Conservation (phyloP, 2,113 vertebrate genomes). For the Epinephelus lanceolatus region DNA sequence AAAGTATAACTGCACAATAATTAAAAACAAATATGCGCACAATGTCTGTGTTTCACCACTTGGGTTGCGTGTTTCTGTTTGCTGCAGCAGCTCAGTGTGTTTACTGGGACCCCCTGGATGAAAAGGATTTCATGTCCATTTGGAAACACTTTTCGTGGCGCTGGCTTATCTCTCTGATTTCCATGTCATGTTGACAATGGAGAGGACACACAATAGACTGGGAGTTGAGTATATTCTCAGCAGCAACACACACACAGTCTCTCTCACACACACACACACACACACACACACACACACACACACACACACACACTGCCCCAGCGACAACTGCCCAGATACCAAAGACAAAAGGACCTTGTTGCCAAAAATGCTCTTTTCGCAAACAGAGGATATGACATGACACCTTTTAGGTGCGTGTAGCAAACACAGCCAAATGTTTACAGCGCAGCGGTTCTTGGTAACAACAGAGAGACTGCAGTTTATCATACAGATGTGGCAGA, state of each 20-base stretch:
- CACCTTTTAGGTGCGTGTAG: constrained; percentile 14
- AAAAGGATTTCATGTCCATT: constrained; percentile 13
- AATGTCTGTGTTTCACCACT: not conserved
- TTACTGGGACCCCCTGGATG: not conserved
- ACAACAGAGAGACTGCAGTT: constrained; percentile 12
- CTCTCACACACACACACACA: too few relatives aligned
- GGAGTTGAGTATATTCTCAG: constrained; percentile 19
- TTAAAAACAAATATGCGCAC: constrained; percentile 1
- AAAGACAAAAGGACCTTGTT: constrained; percentile 43
- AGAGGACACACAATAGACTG: constrained; percentile 25
- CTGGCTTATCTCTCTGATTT: constrained; percentile 50
- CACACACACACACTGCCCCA: constrained; percentile 4
- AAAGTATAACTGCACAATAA: not conserved
- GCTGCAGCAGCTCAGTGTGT: not conserved
- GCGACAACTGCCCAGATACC: constrained; percentile 47
- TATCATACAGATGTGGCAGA: constrained; percentile 12
- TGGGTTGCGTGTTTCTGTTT: constrained; percentile 6
- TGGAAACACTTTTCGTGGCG: not conserved
- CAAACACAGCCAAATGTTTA: constrained; percentile 29
- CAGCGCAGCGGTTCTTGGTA: constrained; percentile 16
- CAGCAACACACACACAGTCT: constrained; percentile 9
- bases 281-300: constrained; percentile 30
- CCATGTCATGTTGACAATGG: constrained; percentile 32
- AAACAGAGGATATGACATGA: constrained; percentile 41
- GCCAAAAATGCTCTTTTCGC: constrained; percentile 32